Evolutionary conservation across 2,888 invertebrate genomes (phyloP).

Genomic region (Lycophotia porphyrea): DNA sequence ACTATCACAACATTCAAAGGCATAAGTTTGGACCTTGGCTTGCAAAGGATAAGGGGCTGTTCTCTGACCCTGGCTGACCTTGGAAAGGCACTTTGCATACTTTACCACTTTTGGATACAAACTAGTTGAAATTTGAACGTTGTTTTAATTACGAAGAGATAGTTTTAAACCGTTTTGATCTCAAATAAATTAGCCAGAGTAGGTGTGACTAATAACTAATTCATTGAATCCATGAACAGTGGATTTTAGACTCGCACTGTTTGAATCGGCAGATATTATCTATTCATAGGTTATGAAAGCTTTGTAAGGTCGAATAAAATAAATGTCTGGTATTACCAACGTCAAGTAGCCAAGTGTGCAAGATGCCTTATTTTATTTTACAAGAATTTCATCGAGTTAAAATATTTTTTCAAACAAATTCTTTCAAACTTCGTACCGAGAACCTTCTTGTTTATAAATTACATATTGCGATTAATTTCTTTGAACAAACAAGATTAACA

Average conservation of each 20-base stretch:
- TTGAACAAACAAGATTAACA: slow-evolving; percentile 25
- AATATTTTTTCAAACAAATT: slow-evolving; percentile 36
- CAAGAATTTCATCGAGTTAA: slow-evolving; percentile 30
- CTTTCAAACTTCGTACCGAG: slow-evolving; percentile 1
- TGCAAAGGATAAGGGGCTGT: slow-evolving; percentile 79
- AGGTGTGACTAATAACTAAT: neutral
- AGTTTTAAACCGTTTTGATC: slow-evolving; percentile 17
- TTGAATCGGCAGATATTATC: neutral
- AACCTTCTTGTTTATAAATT: slow-evolving; percentile 19
- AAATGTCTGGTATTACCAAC: slow-evolving; percentile 1
- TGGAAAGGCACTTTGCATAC: slow-evolving; percentile 41
- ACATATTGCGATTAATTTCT: slow-evolving; percentile 8
- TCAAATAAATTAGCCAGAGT: slow-evolving; percentile 3
- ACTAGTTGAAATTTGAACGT: slow-evolving; percentile 13
- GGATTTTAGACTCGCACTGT: neutral
- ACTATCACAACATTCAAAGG: slow-evolving; percentile 89
- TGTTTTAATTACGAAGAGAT: neutral
- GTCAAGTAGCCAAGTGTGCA: slow-evolving; percentile 48
- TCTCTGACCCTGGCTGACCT: slow-evolving; percentile 47
- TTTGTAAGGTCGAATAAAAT: neutral
- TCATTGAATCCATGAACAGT: no score
- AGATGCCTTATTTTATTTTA: slow-evolving; percentile 33
- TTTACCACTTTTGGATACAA: slow-evolving; percentile 21
- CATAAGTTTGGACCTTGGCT: slow-evolving; percentile 88
- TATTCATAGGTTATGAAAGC: neutral